These are phyloP conservation scores for Drosophila guanche DNA, from an alignment of 1,140 invertebrate genomes.

Conservation along the genomic window DNA sequence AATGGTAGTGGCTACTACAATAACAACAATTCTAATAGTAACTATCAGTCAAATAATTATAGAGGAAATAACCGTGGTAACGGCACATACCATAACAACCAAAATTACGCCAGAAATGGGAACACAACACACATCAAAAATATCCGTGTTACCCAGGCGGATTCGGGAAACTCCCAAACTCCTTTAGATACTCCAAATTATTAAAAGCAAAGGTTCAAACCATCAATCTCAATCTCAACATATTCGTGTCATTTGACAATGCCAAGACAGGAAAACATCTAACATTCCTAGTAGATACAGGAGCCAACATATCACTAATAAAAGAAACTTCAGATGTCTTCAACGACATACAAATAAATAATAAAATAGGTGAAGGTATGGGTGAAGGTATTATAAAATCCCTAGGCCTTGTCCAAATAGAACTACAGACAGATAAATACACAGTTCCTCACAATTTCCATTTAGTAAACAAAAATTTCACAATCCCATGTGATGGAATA, in stretches of 20 bases:
- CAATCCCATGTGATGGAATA: conserved; percentile 7
- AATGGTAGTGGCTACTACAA: no score
- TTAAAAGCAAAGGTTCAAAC: neutral
- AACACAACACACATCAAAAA: no score
- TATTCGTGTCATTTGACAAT: neutral
- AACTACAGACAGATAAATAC: no score
- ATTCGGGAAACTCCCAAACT: no score
- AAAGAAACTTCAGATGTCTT: conserved; percentile 4
- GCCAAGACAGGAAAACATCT: neutral
- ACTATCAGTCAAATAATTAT: no score
- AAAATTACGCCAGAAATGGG: no score
- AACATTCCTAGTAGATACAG: neutral
- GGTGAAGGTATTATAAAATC: neutral
- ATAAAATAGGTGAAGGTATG: no score
- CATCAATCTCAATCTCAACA: neutral
- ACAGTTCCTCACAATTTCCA: neutral
- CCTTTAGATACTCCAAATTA: neutral
- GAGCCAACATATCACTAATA: conserved; percentile 3
- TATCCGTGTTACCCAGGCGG: no score
- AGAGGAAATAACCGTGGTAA: neutral
- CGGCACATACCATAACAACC: neutral
- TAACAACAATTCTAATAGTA: no score
- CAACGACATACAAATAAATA: neutral
- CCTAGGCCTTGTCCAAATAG: neutral
- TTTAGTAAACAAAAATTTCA: neutral